These are phyloP conservation scores for Cynaeus angustus DNA, from an alignment of 2,888 invertebrate genomes.

Conservation along the genomic window DNA sequence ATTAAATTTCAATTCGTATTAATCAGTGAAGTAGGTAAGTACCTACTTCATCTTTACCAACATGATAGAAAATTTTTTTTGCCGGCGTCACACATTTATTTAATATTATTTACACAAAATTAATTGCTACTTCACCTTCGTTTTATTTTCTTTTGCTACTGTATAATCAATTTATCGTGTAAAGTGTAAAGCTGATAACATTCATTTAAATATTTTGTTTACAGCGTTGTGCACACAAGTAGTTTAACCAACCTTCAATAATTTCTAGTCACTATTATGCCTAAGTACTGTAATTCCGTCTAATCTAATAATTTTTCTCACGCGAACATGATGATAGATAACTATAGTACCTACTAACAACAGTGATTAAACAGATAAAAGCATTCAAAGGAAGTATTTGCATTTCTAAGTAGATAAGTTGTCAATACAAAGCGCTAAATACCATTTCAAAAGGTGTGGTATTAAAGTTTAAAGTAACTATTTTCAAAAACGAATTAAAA, in stretches of 20 bases:
- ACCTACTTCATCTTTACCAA: too few species aligned
- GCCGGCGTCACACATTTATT: too few species aligned
- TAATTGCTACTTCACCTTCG: too few species aligned
- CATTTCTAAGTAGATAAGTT: conserved; percentile 4
- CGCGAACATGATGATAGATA: conserved; percentile 1
- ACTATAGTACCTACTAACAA: not conserved
- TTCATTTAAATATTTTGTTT: conserved; percentile 10
- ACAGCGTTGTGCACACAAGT: not conserved
- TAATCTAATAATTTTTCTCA: conserved; percentile 7
- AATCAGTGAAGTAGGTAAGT: too few species aligned
- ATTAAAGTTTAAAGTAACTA: not conserved
- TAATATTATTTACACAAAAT: too few species aligned
- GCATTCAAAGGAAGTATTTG: not conserved
- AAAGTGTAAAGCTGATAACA: conserved; percentile 1
- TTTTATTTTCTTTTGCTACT: too few species aligned
- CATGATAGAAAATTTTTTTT: too few species aligned
- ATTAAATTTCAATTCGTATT: too few species aligned
- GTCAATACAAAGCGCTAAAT: not conserved
- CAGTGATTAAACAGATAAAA: not conserved
- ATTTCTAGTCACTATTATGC: not conserved
- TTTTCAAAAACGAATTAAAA: conserved; percentile 1
- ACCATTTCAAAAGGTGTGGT: not conserved
- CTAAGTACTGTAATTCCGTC: not conserved
- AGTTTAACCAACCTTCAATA: not conserved
- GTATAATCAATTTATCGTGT: conserved; percentile 1